These are phyloP conservation scores for Neosilurus mollespiculum DNA, from an alignment of 2,797 vertebrate species.

Conservation along the genomic window DNA sequence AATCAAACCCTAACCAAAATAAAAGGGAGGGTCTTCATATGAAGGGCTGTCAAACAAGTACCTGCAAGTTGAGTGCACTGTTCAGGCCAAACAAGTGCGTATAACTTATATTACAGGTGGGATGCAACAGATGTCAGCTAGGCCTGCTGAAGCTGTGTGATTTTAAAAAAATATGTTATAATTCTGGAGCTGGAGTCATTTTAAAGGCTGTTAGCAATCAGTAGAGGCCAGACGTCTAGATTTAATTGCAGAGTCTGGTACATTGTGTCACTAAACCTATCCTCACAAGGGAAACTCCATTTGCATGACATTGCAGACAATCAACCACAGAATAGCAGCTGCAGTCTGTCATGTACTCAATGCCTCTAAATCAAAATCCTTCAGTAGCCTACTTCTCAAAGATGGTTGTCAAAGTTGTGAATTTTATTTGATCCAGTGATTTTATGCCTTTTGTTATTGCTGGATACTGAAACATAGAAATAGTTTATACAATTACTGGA, in stretches of 20 bases:
- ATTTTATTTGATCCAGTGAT: neutral
- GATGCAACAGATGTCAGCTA: neutral
- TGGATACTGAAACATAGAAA: neutral
- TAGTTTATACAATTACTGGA: neutral
- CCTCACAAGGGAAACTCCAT: neutral
- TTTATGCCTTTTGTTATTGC: neutral
- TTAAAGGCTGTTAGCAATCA: neutral
- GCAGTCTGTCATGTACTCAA: neutral
- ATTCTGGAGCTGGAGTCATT: neutral
- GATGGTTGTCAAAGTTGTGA: neutral
- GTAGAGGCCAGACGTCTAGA: too few relatives aligned
- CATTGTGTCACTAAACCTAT: neutral
- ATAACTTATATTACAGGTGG: neutral
- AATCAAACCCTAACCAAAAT: too few relatives aligned
- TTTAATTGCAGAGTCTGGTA: neutral
- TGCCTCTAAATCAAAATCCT: neutral
- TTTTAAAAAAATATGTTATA: neutral
- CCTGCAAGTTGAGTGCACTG: neutral
- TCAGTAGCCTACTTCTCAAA: neutral
- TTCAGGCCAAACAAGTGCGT: neutral
- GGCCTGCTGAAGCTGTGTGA: neutral
- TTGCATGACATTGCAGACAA: neutral
- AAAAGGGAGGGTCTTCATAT: too few relatives aligned
- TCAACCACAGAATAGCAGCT: neutral
- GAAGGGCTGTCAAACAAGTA: neutral